phyloP scores from a whole-genome alignment of 2,113 vertebrate species.

The Galbula dea region DNA sequence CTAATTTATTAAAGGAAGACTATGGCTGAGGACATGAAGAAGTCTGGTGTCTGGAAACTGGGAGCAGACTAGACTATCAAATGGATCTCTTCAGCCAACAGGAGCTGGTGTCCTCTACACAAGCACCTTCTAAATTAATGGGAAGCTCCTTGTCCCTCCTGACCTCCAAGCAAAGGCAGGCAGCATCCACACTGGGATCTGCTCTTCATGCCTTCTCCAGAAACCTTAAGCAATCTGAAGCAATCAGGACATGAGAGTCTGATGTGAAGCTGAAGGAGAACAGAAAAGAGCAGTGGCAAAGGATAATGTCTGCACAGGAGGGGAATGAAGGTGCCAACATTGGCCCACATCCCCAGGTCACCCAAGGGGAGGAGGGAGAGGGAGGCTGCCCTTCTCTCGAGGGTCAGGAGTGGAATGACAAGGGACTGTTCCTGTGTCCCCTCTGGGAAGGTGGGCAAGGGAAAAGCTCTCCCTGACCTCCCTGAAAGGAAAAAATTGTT shows the following conservation, averaged over 20 bases:
- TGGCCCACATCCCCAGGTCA: neutral
- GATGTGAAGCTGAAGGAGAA: neutral
- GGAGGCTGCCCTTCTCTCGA: neutral
- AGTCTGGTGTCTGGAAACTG: constrained; percentile 24
- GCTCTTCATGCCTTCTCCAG: neutral
- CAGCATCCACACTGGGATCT: rapidly evolving
- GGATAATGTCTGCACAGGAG: neutral
- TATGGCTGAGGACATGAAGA: neutral
- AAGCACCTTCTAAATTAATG: neutral
- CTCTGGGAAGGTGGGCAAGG: neutral
- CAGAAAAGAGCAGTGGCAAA: neutral
- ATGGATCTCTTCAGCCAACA: neutral
- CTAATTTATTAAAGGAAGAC: constrained; percentile 14
- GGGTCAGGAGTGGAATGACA: neutral
- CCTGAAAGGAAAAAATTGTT: neutral
- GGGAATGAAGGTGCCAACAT: neutral
- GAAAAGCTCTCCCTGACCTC: neutral
- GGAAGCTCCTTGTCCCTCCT: neutral
- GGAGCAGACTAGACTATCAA: constrained; percentile 12
- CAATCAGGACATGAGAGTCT: neutral
- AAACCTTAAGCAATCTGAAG: neutral
- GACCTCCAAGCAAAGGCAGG: neutral
- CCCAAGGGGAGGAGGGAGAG: neutral
- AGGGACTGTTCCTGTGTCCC: neutral
- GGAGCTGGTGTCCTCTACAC: neutral